Evolutionary conservation across 2,113 vertebrate species (phyloP).

Genomic region (Menidia beryllina): DNA sequence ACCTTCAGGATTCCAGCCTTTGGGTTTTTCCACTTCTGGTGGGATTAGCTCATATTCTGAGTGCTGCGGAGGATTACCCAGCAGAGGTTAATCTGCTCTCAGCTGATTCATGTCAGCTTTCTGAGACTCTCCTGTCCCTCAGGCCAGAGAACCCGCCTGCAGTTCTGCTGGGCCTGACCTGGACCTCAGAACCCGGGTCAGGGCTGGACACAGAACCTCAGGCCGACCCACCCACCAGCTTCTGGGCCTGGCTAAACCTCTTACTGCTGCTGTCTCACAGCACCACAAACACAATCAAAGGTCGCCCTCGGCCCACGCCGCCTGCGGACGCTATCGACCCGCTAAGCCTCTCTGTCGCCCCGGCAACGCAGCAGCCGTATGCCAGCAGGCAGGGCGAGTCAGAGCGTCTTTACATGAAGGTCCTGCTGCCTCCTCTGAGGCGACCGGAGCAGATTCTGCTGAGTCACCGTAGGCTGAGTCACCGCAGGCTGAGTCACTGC

Average conservation of each 20-base stretch:
- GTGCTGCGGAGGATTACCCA: slow-evolving; percentile 67
- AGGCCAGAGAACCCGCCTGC: too few species aligned
- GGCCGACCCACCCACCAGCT: too few species aligned
- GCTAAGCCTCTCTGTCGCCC: slow-evolving; percentile 22
- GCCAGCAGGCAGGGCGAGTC: neutral
- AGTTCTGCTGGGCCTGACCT: too few species aligned
- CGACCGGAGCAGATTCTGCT: neutral
- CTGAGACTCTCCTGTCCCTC: neutral
- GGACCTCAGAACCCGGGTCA: too few species aligned
- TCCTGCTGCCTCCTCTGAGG: too few species aligned
- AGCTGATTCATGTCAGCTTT: slow-evolving; percentile 26
- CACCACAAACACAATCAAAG: neutral
- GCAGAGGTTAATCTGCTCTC: slow-evolving; percentile 57
- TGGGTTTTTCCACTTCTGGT: slow-evolving; percentile 20
- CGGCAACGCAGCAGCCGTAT: slow-evolving; percentile 14
- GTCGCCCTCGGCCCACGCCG: neutral
- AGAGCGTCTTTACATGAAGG: too few species aligned
- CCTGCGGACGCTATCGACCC: slow-evolving; percentile 4
- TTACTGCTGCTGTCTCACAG: neutral
- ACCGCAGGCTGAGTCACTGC: neutral
- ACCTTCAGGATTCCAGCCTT: slow-evolving; percentile 12
- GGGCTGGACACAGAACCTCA: too few species aligned
- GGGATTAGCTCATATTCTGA: slow-evolving; percentile 64
- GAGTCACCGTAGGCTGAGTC: neutral
- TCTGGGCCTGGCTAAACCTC: too few species aligned